phyloP scores from a whole-genome alignment of 2,113 vertebrate genomes.

The Cryptotis parvus region DNA sequence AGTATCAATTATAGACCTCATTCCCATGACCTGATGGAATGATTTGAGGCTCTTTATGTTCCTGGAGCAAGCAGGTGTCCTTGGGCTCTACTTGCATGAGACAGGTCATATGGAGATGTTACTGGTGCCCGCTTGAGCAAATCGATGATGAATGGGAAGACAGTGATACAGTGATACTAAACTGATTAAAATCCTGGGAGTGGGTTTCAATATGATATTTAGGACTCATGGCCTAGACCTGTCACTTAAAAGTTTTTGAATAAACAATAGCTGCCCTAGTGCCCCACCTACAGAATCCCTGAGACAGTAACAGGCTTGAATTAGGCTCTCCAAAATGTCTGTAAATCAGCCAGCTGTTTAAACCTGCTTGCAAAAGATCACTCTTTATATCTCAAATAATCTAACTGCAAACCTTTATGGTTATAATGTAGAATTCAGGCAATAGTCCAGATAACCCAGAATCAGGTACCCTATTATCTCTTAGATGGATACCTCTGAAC shows the following conservation, averaged over 20 bases:
- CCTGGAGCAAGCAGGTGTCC: too few species aligned
- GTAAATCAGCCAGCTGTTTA: not conserved
- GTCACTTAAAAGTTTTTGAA: not conserved
- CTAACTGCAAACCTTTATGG: not conserved
- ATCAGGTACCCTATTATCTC: not conserved
- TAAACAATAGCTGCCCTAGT: not conserved
- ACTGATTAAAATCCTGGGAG: not conserved
- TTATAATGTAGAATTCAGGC: not conserved
- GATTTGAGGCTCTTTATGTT: too few species aligned
- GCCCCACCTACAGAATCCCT: not conserved
- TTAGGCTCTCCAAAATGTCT: not conserved
- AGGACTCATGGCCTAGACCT: not conserved
- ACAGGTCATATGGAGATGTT: too few species aligned
- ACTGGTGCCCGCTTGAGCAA: too few species aligned
- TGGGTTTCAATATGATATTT: not conserved
- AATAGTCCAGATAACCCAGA: not conserved
- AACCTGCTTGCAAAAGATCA: not conserved
- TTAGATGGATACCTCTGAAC: not conserved
- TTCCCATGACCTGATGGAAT: too few species aligned
- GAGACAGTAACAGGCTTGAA: not conserved
- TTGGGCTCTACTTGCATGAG: too few species aligned
- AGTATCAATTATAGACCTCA: too few species aligned
- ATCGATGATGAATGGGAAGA: too few species aligned
- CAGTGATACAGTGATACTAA: too few species aligned
- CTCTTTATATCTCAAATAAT: conserved; percentile 1